phyloP scores from a whole-genome alignment of 1,140 invertebrate genomes.

The Physella acuta region DNA sequence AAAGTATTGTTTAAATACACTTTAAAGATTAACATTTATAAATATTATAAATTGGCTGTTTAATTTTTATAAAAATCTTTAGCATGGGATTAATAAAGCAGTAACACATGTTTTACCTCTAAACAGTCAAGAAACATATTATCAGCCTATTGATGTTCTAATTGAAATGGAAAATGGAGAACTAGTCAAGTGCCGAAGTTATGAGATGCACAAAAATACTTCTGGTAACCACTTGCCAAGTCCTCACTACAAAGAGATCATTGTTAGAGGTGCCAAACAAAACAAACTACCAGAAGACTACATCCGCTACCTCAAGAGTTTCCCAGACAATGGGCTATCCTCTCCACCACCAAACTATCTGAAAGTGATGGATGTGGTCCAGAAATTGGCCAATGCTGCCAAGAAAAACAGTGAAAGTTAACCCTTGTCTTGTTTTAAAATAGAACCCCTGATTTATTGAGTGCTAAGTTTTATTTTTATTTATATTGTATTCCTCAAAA shows the following conservation, averaged over 20 bases:
- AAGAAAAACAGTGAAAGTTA: neutral
- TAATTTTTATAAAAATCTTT: too few relatives aligned
- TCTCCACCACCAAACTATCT: constrained; percentile 3
- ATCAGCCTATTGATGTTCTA: constrained; percentile 68
- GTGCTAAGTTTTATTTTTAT: too few relatives aligned
- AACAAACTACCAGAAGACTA: constrained; percentile 72
- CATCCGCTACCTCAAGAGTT: constrained; percentile 65
- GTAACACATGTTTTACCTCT: too few relatives aligned
- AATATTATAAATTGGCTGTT: too few relatives aligned
- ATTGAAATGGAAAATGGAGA: constrained; percentile 63
- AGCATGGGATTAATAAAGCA: too few relatives aligned
- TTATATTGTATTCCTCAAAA: too few relatives aligned
- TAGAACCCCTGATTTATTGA: too few relatives aligned
- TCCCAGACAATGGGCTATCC: constrained; percentile 68
- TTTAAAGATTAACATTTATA: too few relatives aligned
- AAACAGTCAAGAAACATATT: constrained; percentile 49
- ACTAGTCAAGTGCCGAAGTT: constrained; percentile 67
- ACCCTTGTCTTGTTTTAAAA: too few relatives aligned
- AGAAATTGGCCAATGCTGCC: neutral
- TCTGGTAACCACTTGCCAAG: constrained; percentile 71
- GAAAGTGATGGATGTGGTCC: constrained; percentile 2
- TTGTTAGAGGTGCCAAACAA: constrained; percentile 70
- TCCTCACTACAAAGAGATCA: constrained; percentile 69
- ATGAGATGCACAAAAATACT: constrained; percentile 65
- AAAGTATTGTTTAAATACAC: too few relatives aligned